Conservation (phyloP, 2,888 invertebrate species). For the Diogma glabrata region DNA sequence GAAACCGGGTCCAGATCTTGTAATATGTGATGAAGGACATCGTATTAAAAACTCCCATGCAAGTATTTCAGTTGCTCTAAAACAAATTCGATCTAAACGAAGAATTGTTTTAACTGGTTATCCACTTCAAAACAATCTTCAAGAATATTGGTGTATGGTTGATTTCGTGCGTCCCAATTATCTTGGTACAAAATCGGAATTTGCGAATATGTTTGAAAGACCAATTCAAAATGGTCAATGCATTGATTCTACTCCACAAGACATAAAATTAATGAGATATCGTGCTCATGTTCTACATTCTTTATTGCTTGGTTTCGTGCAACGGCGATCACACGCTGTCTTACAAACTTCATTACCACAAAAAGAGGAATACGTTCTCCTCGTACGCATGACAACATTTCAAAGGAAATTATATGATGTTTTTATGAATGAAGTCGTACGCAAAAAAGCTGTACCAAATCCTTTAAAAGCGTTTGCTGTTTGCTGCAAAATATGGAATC, state of each 20-base stretch:
- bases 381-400: conserved; percentile 79
- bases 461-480: conserved; percentile 97
- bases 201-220: conserved; percentile 96
- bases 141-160: conserved; percentile 98
- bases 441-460: conserved; percentile 79
- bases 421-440: conserved; percentile 86
- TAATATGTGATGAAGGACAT: conserved; percentile 95
- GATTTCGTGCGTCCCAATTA: conserved; percentile 97
- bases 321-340: conserved; percentile 86
- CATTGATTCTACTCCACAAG: conserved; percentile 89
- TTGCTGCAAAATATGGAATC: conserved; percentile 97
- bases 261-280: conserved; percentile 87
- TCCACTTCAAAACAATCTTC: conserved; percentile 92
- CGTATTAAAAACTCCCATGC: conserved; percentile 97
- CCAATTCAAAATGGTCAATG: conserved; percentile 99
- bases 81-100: conserved; percentile 87
- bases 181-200: conserved; percentile 91
- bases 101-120: conserved; percentile 95
- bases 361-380: conserved; percentile 88
- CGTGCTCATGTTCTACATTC: conserved; percentile 93
- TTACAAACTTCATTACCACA: conserved; percentile 84
- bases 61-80: conserved; percentile 88
- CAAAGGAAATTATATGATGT: conserved; percentile 84
- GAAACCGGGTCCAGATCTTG: conserved; percentile 84
- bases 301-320: conserved; percentile 89